These are phyloP conservation scores for Leptodactylus fuscus DNA, from an alignment of 2,113 vertebrate genomes.

Conservation along the genomic window DNA sequence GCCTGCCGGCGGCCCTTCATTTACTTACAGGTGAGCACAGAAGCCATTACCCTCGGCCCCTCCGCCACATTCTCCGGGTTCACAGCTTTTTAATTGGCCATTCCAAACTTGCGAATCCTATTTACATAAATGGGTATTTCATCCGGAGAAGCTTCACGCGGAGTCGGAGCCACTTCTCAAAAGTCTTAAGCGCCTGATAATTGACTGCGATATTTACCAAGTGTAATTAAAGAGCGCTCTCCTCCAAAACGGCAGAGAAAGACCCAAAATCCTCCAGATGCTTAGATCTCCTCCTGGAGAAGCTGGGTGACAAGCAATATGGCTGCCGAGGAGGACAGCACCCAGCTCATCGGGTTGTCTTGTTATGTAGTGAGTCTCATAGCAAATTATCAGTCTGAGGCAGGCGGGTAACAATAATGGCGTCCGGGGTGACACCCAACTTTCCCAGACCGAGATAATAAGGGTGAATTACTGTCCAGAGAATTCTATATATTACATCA, in stretches of 20 bases:
- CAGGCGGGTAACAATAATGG: too few relatives aligned
- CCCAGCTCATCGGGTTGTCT: too few relatives aligned
- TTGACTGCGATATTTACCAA: neutral
- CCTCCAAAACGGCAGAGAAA: neutral
- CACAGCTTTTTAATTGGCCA: conserved; percentile 28
- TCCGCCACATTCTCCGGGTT: neutral
- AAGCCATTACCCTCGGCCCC: neutral
- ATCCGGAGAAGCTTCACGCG: conserved; percentile 17
- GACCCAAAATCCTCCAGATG: neutral
- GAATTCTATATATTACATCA: neutral
- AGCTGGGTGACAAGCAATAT: neutral
- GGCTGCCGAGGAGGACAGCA: neutral
- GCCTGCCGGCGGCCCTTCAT: neutral
- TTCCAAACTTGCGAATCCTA: neutral
- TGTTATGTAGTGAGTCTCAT: neutral
- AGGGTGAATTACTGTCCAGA: neutral
- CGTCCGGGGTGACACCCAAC: neutral
- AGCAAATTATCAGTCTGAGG: neutral
- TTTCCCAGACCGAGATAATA: neutral
- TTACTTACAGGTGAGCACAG: neutral
- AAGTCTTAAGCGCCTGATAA: neutral
- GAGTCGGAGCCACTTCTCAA: neutral
- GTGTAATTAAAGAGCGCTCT: neutral
- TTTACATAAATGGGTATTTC: conserved; percentile 5
- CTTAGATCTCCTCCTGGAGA: neutral